Conservation (phyloP, 2,797 vertebrate species). For the Syngnathus rostellatus region DNA sequence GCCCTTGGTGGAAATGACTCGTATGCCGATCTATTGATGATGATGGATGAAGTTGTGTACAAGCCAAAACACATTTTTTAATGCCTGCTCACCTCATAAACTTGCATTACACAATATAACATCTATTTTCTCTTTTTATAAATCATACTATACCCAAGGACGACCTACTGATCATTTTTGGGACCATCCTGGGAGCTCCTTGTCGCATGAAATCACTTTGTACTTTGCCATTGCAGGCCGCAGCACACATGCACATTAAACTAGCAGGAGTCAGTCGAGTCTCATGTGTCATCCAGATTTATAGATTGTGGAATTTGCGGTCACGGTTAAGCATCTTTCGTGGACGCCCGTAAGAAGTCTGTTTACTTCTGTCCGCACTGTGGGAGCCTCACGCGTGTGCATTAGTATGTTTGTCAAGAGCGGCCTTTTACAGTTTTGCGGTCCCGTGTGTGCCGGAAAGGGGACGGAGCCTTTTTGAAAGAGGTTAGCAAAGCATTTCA, state of each 20-base stretch:
- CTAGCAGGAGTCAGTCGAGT: conserved; percentile 30
- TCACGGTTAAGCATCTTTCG: conserved; percentile 17
- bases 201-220: conserved; percentile 29
- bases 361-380: conserved; percentile 46
- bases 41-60: neutral
- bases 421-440: conserved; percentile 15
- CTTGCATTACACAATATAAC: neutral
- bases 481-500: conserved; percentile 54
- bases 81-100: neutral
- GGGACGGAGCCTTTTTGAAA: conserved; percentile 33
- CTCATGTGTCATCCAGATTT: conserved; percentile 24
- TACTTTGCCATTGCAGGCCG: conserved; percentile 20
- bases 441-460: conserved; percentile 14
- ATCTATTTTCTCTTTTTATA: neutral
- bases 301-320: conserved; percentile 27
- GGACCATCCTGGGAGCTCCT: conserved; percentile 6
- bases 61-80: neutral
- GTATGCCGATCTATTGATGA: neutral
- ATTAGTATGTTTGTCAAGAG: conserved; percentile 26
- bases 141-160: neutral
- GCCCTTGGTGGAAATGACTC: conserved; percentile 1
- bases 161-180: conserved; percentile 16
- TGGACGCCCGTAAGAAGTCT: conserved; percentile 39
- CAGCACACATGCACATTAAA: conserved; percentile 25
- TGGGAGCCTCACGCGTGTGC: conserved; percentile 23